A percentile compares a stretch with the other conserved stretches of the same genome.
phyloP scores from a whole-genome alignment of 2,113 vertebrate genomes.

The Spea multiplicata region DNA sequence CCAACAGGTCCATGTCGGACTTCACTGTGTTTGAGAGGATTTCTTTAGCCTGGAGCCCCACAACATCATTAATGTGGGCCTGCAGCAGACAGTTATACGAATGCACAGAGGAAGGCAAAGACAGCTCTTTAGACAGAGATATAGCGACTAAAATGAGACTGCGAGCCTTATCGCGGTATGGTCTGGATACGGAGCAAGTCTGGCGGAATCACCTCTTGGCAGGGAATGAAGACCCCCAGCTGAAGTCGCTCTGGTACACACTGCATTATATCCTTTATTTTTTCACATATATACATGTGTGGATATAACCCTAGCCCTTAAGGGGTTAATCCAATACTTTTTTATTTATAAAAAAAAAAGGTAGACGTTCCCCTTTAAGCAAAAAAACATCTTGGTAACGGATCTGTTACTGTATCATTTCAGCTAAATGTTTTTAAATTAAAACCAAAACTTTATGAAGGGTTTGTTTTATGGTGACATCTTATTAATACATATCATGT shows the following conservation, averaged over 20 bases:
- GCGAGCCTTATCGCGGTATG: conserved; percentile 88
- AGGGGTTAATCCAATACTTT: too few relatives aligned
- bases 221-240: conserved; percentile 85
- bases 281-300: not conserved
- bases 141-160: conserved; percentile 96
- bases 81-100: conserved; percentile 93
- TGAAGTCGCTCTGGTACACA: conserved; percentile 95
- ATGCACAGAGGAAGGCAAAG: conserved; percentile 81
- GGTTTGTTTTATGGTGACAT: too few relatives aligned
- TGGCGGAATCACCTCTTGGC: conserved; percentile 94
- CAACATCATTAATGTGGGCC: conserved; percentile 93
- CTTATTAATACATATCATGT: too few relatives aligned
- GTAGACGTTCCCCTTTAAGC: too few relatives aligned
- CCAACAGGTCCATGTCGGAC: conserved; percentile 91
- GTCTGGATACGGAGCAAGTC: conserved; percentile 90
- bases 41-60: conserved; percentile 94
- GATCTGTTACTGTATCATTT: too few relatives aligned
- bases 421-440: too few relatives aligned
- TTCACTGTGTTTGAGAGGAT: conserved; percentile 98
- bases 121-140: conserved; percentile 77
- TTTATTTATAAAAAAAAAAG: too few relatives aligned
- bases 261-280: conserved; percentile 96
- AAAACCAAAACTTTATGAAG: too few relatives aligned
- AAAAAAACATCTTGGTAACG: too few relatives aligned
- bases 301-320: too few relatives aligned